Evolutionary conservation across 2,888 invertebrate genomes (phyloP).

Genomic region (Calliopum simillimum): DNA sequence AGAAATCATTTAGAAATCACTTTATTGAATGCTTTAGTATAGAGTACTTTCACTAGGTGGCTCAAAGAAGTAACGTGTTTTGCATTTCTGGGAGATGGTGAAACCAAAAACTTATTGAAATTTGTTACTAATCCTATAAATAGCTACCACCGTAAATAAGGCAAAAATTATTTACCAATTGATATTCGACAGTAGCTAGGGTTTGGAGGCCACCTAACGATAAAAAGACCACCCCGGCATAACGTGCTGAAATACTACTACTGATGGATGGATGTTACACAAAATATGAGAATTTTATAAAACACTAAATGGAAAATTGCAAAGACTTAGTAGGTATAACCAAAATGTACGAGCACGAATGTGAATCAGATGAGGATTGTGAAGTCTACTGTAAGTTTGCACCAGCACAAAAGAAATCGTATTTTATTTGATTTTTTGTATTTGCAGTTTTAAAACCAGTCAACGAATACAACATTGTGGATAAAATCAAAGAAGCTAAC

Average conservation of each 20-base stretch:
- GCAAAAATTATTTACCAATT: background rate
- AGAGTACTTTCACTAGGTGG: too few relatives aligned
- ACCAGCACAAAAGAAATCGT: background rate
- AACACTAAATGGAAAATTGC: too few relatives aligned
- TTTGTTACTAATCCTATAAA: too few relatives aligned
- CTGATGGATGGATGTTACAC: background rate
- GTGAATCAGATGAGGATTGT: constrained; percentile 66
- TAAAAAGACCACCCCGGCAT: background rate
- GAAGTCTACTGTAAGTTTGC: constrained; percentile 66
- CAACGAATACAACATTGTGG: constrained; percentile 70
- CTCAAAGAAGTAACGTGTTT: too few relatives aligned
- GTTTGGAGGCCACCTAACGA: background rate
- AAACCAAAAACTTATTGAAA: too few relatives aligned
- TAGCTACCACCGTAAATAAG: too few relatives aligned
- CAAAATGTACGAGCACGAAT: constrained; percentile 61
- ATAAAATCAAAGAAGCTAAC: constrained; percentile 71
- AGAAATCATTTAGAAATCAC: too few relatives aligned
- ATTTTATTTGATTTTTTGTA: background rate
- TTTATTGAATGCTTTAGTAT: too few relatives aligned
- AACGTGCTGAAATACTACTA: background rate
- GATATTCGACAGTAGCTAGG: background rate
- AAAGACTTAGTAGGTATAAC: too few relatives aligned
- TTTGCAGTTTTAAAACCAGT: constrained; percentile 64
- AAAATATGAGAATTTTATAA: background rate
- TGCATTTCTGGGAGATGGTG: too few relatives aligned